Conservation (phyloP, 2,888 invertebrate genomes). For the Rotaria macrura region DNA sequence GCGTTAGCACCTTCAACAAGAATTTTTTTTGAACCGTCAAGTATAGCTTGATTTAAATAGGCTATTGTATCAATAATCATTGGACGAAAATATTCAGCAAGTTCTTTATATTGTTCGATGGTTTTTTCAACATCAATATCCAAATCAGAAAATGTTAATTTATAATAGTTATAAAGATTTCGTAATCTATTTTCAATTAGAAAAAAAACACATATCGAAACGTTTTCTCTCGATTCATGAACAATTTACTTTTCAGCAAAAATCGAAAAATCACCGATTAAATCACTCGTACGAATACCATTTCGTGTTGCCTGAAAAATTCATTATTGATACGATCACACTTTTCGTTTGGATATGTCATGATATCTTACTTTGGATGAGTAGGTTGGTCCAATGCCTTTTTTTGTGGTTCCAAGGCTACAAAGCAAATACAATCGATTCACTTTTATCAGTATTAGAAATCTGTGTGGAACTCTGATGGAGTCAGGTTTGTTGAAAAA, state of each 20-base stretch:
- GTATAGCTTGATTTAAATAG: conserved; percentile 68
- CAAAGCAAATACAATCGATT: neutral
- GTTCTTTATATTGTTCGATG: conserved; percentile 60
- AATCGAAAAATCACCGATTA: conserved; percentile 72
- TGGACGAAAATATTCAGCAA: conserved; percentile 66
- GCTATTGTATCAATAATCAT: conserved; percentile 81
- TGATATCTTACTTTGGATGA: conserved; percentile 21
- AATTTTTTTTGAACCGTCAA: conserved; percentile 59
- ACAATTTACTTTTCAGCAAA: conserved; percentile 71
- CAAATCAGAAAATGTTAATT: conserved; percentile 66
- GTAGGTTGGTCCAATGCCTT: conserved; percentile 35
- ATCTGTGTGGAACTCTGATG: too few species aligned
- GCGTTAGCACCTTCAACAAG: conserved; percentile 96
- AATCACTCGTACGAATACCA: conserved; percentile 82
- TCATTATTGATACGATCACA: conserved; percentile 37
- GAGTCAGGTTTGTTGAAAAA: too few species aligned
- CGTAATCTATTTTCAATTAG: conserved; percentile 55
- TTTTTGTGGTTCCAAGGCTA: conserved; percentile 33
- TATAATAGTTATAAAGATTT: conserved; percentile 66
- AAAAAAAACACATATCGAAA: neutral
- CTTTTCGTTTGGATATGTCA: conserved; percentile 22
- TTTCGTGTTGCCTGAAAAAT: conserved; percentile 68
- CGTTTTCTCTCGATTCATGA: neutral
- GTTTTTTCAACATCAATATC: conserved; percentile 66
- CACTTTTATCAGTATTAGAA: too few species aligned